Base-by-base conservation (phyloP, 2,113 vertebrate genomes). In the Orthonyx spaldingii region DNA sequence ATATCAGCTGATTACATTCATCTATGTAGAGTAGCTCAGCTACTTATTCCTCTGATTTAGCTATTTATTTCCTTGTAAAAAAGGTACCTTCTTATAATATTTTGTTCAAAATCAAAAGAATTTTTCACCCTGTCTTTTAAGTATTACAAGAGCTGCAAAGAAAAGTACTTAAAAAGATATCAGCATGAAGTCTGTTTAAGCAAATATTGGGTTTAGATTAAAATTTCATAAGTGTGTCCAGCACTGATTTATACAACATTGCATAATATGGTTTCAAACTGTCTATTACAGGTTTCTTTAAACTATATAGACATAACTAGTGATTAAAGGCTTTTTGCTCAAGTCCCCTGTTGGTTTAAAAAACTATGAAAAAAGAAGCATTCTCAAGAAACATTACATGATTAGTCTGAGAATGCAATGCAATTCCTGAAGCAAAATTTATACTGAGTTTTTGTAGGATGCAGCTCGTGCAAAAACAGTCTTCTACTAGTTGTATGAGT, bases 191-290 rank as follows among this genome's bases (percentile, higher is more conserved):
- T 72, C 88, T 79, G 33, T 66, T 89, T 69, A 91, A 95, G 89
- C 84, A 74, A 94, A 94, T 93, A 93, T 90, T 95, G 47, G 32
- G 8, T 93, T 97, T 93, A 90, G 87, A 94, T 96, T 94, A 94
- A 96, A 94, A 76, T 96, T 94, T 94, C 84, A 37, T 82, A 81
- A 89, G 44, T 61, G 16, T 85, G 61, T 94, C 90, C 94, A 93
- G 71, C 50, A 70, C 55, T 95, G 90, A 90, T 80, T 92, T 86
- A 76, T 74, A 89, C 39, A 94, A 84, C 42, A 84, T 93, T 63
- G 47, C 68, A 90, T 90, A 94, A 95, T 86, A 82, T 0, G 4
- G 27, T 90, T 96, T 92, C 55, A 84, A 93, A 83, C 35, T 53
- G 20, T 61, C 82, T 90, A 83, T 90, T 90, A 86, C 39, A 86